A percentile compares a stretch with the other conserved stretches of the same genome.
phyloP scores from a whole-genome alignment of 1,140 invertebrate species.

The Rhizoglyphus robini region DNA sequence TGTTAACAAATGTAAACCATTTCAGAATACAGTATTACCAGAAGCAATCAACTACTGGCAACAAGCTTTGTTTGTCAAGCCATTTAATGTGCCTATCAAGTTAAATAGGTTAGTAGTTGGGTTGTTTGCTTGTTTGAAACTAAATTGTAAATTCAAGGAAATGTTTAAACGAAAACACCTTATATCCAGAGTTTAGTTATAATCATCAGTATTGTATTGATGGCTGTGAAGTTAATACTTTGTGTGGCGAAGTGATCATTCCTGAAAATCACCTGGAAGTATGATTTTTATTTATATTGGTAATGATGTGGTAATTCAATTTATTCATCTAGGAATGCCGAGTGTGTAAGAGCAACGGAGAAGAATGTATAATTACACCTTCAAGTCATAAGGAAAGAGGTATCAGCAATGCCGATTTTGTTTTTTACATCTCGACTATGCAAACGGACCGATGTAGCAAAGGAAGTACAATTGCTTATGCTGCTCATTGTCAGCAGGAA shows the following conservation, averaged over 20 bases:
- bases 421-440: conserved; percentile 90
- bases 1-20: neutral
- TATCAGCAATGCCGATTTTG: conserved; percentile 77
- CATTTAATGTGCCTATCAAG: conserved; percentile 61
- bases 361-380: conserved; percentile 48
- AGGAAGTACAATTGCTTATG: conserved; percentile 85
- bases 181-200: conserved; percentile 34
- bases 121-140: neutral
- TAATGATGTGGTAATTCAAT: conserved; percentile 10
- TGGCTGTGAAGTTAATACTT: conserved; percentile 63
- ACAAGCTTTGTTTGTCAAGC: conserved; percentile 68
- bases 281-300: conserved; percentile 32
- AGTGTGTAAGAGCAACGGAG: conserved; percentile 66
- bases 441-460: conserved; percentile 74
- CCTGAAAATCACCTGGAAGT: conserved; percentile 83
- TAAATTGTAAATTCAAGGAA: conserved; percentile 43
- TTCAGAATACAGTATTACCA: conserved; percentile 70
- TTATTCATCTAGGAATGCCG: conserved; percentile 51
- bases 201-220: conserved; percentile 71
- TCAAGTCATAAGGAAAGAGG: conserved; percentile 41
- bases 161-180: conserved; percentile 35
- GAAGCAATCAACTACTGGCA: conserved; percentile 87
- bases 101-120: conserved; percentile 50
- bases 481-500: conserved; percentile 96
- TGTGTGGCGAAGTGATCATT: conserved; percentile 85